Evolutionary conservation across 92 coral and sea anemone genomes (phyloP).

Genomic region (Porites rus): DNA sequence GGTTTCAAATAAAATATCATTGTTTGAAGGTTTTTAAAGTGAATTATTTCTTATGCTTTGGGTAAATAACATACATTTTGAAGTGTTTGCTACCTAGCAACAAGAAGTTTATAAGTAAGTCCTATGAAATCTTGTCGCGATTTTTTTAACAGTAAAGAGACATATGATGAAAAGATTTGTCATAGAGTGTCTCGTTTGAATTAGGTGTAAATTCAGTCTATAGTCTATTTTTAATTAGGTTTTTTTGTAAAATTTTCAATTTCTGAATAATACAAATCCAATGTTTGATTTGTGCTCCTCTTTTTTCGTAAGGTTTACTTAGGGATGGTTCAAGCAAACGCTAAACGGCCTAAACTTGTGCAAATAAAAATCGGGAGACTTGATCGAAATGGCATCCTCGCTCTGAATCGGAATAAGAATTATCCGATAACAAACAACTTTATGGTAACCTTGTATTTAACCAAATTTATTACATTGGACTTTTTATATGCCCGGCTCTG

Average conservation of each 20-base stretch:
- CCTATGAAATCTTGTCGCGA: background rate
- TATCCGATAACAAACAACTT: too few relatives aligned
- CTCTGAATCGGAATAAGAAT: too few relatives aligned
- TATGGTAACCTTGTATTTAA: too few relatives aligned
- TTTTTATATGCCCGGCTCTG: too few relatives aligned
- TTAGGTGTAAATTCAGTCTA: background rate
- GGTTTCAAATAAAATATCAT: slow-evolving; percentile 8
- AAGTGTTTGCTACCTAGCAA: background rate
- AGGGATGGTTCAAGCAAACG: too few relatives aligned
- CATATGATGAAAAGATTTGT: background rate
- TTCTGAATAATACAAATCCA: background rate
- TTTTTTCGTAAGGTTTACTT: background rate
- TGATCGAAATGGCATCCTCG: too few relatives aligned
- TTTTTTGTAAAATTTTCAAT: background rate
- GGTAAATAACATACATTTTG: slow-evolving; percentile 9
- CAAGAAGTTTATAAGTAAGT: background rate
- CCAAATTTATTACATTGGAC: too few relatives aligned
- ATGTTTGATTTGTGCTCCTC: background rate
- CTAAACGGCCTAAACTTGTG: too few relatives aligned
- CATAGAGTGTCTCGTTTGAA: background rate
- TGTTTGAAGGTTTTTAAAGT: background rate
- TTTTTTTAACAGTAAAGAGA: background rate
- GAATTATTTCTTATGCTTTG: background rate
- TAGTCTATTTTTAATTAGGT: background rate
- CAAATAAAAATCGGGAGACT: too few relatives aligned